A percentile compares a stretch with the other conserved stretches of the same genome.
Conservation (phyloP, 2,888 invertebrate genomes). For the Malthinus seriepunctatus region DNA sequence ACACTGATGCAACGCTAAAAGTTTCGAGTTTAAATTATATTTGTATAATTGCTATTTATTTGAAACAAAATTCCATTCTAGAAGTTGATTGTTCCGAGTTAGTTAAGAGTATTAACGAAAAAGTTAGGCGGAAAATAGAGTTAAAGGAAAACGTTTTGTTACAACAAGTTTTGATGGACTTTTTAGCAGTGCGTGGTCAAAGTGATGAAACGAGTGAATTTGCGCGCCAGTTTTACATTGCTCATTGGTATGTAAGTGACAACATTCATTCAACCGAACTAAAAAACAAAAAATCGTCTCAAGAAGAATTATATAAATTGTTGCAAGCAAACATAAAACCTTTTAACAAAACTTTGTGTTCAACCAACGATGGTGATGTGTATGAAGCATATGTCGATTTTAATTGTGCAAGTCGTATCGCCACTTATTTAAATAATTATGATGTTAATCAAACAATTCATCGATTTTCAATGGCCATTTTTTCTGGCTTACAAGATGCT, state of each 20-base stretch:
- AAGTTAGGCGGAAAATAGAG: not conserved
- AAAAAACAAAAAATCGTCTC: not conserved
- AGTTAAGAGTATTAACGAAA: conserved; percentile 74
- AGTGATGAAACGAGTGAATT: conserved; percentile 81
- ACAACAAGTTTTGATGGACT: conserved; percentile 82
- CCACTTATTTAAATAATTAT: conserved; percentile 70
- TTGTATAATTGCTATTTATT: conserved; percentile 88
- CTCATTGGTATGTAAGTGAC: conserved; percentile 84
- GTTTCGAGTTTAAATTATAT: conserved; percentile 93
- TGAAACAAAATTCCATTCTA: conserved; percentile 87
- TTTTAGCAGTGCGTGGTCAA: conserved; percentile 80
- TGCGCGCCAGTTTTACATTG: conserved; percentile 88
- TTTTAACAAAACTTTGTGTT: not conserved
- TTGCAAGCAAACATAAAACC: not conserved
- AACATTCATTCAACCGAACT: too few relatives aligned
- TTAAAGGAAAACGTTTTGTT: conserved; percentile 70
- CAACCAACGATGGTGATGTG: not conserved
- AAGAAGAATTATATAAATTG: not conserved
- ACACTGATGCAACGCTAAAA: conserved; percentile 87
- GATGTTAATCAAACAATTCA: not conserved
- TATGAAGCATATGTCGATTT: conserved; percentile 68
- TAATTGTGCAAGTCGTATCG: conserved; percentile 80
- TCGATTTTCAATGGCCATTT: not conserved
- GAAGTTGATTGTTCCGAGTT: conserved; percentile 81
- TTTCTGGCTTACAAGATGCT: conserved; percentile 59